Evolutionary conservation across 2,797 vertebrate species (phyloP), one percentile per base, ranked within the genome.

Genomic region (Ispidina lecontei): DNA sequence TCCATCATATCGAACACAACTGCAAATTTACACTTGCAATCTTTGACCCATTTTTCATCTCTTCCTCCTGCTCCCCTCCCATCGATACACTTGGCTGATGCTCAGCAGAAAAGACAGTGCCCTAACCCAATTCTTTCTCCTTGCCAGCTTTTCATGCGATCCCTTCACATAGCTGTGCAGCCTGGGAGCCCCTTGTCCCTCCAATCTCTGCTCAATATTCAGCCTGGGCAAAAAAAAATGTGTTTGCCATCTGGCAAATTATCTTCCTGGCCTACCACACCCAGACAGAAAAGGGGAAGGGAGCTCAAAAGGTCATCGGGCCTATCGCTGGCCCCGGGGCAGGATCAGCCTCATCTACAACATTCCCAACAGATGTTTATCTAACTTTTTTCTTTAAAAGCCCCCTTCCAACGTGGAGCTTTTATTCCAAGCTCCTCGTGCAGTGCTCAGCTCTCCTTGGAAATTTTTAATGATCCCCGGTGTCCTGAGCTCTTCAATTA

Each of bases 221-320:
- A 93, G 28, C 90, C 78, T 79, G 73, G 75, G 54, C 78, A 63
- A 44, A 65, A 62, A 64, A 64, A 64, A 64, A 64, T 87, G 84
- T 87, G 85, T 85, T 94, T 94, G 69, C 91, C 92, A 92, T 96
- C 94, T 95, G 95, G 94, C 91, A 95, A 95, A 96, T 95, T 89
- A 69, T 85, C 91, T 87, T 90, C 82, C n/a, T 44, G 72, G 69
- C 35, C 67, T 72, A 69, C 95, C 89, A 92, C 92, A 89, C 93
- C 92, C 89, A 90, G 89, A 65, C 0, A 85, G 65, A 95, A 91
- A 93, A 90, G 0, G 25, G 51, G 72, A 94, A 87, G 35, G 69
- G 75, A 76, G 84, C 94, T 93, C 82, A 80, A 96, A 93, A 95
- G 95, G 95, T 95, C 94, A 94, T 62, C 7, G 0, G 54, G 72